Evolutionary conservation across 2,113 vertebrate species (phyloP).

Genomic region (Mellivora capensis): DNA sequence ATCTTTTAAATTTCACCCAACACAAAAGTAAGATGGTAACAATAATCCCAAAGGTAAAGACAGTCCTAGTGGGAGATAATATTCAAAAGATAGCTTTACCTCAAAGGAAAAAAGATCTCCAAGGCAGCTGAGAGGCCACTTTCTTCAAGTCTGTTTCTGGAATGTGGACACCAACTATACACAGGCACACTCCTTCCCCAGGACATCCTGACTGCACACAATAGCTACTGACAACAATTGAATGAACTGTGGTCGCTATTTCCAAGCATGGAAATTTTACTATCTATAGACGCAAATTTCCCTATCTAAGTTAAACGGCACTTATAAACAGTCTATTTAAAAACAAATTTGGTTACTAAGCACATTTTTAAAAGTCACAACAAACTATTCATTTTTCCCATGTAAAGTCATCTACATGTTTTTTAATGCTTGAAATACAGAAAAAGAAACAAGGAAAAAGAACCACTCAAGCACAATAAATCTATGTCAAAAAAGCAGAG

Average conservation of each 20-base stretch:
- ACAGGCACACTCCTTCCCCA: constrained; percentile 86
- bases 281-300: constrained; percentile 81
- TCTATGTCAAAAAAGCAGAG: neutral
- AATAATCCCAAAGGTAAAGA: constrained; percentile 4
- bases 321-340: constrained; percentile 68
- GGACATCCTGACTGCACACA: constrained; percentile 98
- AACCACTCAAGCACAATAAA: neutral
- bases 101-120: constrained; percentile 31
- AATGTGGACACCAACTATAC: constrained; percentile 78
- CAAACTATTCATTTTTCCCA: constrained; percentile 1
- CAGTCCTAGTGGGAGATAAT: constrained; percentile 21
- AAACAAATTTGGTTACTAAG: constrained; percentile 67
- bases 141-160: constrained; percentile 71
- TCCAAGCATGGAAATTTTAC: constrained; percentile 87
- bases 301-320: constrained; percentile 67
- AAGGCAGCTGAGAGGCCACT: constrained; percentile 41
- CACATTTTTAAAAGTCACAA: constrained; percentile 35
- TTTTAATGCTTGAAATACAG: neutral
- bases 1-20: constrained; percentile 58
- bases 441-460: neutral
- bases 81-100: constrained; percentile 43
- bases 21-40: constrained; percentile 20
- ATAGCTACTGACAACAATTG: constrained; percentile 89
- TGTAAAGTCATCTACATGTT: constrained; percentile 5
- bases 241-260: constrained; percentile 81